Base-by-base conservation (phyloP, 2,888 invertebrate species). In the Melitaea athalia region DNA sequence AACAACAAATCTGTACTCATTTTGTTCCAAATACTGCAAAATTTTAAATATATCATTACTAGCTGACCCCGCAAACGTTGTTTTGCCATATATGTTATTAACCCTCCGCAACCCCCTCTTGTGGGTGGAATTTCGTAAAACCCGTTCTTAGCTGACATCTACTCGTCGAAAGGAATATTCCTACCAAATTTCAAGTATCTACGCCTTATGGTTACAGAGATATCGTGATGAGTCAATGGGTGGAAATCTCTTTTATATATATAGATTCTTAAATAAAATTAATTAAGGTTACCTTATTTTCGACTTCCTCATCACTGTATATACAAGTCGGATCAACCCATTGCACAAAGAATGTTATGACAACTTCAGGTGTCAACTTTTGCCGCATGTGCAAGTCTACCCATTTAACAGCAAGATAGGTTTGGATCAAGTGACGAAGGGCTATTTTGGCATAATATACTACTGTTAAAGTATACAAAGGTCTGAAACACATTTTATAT, bases 291-390 rank as follows among this genome's bases (percentile, higher is more conserved):
- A 88, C 89, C 76, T 74, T 77, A 33, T 75, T 62, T 47, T 76
- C 71, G 53, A 86, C 75, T 49, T 80, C 76, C 33, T 84, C 80
- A 64, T 87, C 82, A 6, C 75, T 71, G 68, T 87, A 81, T 62
- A 85, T 75, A 31, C 77, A 77, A 0, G 75, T 72, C 33, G 85
- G 81, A 73, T 89, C 86, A 50, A 84, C 72, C 90, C 89, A 91
- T 68, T 91, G 89, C 5, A 85, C 65, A 71, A 87, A 88, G 71
- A 85, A 87, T 67, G 84, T 87, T 0, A 86, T 69, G 3, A 88
- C 85, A 65, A 77, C 65, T 57, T 83, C 82, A 31, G 90, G 87
- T 3, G 76, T 69, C 62, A 86, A 64, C 42, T 81, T 77, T 10
- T 78, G 67, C 49, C 70, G 76, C 31, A 74, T 67, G 33, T 78